Percentiles rank a stretch among this genome's conserved stretches.
Conservation (phyloP, 2,888 invertebrate species). For the Scotopteryx bipunctaria region DNA sequence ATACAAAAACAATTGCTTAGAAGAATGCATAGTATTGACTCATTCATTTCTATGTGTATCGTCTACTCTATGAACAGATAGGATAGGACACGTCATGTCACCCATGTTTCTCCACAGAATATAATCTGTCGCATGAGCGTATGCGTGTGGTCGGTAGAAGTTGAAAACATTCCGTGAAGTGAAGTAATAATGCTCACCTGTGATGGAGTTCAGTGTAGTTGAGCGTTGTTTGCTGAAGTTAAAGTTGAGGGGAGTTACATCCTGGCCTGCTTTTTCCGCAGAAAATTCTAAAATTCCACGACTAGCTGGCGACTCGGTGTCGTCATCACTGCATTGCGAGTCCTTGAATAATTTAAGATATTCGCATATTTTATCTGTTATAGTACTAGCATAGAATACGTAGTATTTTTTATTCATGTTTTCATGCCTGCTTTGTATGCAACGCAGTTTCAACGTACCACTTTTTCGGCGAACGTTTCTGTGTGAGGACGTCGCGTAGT, state of each 20-base stretch:
- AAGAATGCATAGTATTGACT: conserved; percentile 59
- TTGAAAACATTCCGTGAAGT: conserved; percentile 46
- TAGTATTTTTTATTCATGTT: conserved; percentile 1
- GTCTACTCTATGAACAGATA: conserved; percentile 61
- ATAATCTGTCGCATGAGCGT: conserved; percentile 39
- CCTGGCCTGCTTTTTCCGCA: conserved; percentile 93
- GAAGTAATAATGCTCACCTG: conserved; percentile 76
- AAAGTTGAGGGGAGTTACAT: conserved; percentile 93
- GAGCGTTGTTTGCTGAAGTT: conserved; percentile 89
- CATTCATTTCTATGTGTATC: conserved; percentile 66
- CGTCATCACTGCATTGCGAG: conserved; percentile 79
- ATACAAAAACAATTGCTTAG: conserved; percentile 45
- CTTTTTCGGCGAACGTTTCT: conserved; percentile 78
- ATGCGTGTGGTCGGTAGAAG: conserved; percentile 39
- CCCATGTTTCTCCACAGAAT: conserved; percentile 38
- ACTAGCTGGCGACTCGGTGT: conserved; percentile 80
- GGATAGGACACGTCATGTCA: conserved; percentile 50
- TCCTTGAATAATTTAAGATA: conserved; percentile 55
- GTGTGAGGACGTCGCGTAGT: conserved; percentile 73
- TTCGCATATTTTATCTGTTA: neutral
- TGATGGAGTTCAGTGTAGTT: conserved; percentile 89
- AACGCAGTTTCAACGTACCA: conserved; percentile 48
- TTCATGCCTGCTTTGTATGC: too few relatives aligned
- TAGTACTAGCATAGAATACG: too few relatives aligned
- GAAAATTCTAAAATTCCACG: conserved; percentile 92